These are phyloP conservation scores for Blennius ocellaris DNA, from an alignment of 2,113 vertebrate species.

Conservation along the genomic window DNA sequence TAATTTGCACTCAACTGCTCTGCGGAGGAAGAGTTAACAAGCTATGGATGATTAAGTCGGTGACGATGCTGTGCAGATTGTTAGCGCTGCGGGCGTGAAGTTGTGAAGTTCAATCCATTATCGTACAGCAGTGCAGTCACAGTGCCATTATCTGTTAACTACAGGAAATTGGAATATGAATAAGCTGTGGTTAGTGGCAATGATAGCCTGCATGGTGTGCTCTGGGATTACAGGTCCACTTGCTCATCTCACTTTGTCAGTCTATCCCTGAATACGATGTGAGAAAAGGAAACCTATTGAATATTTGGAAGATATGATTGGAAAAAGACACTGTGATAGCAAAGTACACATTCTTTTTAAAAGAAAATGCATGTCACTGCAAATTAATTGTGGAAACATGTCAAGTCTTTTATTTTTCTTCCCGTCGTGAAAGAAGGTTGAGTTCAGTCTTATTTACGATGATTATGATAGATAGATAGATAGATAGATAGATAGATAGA, in stretches of 20 bases:
- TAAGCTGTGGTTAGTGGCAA: neutral
- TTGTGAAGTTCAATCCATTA: neutral
- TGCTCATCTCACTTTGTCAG: neutral
- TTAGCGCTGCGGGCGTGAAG: constrained; percentile 20
- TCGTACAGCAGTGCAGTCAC: neutral
- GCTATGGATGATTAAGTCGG: constrained; percentile 38
- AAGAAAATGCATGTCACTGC: neutral
- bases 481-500: too few species aligned
- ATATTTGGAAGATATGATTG: neutral
- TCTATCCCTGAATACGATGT: neutral
- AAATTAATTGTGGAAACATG: neutral
- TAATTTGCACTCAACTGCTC: constrained; percentile 48
- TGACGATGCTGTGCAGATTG: constrained; percentile 32
- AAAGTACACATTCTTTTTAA: neutral
- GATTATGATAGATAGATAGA: too few species aligned
- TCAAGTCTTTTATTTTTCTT: neutral
- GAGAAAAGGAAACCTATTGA: neutral
- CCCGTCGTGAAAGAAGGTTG: too few species aligned
- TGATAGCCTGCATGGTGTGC: neutral
- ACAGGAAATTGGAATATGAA: neutral
- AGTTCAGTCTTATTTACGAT: too few species aligned
- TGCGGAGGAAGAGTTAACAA: constrained; percentile 42
- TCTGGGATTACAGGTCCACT: neutral
- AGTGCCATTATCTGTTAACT: neutral
- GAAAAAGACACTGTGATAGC: neutral